Conservation (phyloP, 2,113 vertebrate species). For the Salvelinus alpinus region DNA sequence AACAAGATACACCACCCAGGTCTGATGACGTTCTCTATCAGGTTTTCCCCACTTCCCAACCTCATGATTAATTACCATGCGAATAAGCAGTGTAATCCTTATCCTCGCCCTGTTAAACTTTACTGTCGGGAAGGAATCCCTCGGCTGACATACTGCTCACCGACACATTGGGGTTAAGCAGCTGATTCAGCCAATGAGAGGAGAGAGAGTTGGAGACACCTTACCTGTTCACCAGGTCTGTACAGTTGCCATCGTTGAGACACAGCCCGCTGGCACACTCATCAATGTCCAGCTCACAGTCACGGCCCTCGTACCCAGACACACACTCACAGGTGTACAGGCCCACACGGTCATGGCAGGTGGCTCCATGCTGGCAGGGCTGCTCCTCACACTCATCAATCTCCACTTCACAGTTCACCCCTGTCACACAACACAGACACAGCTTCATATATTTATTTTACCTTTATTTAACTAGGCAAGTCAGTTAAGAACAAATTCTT, state of each 20-base stretch:
- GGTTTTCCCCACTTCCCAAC: constrained; percentile 36
- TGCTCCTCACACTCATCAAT: constrained; percentile 85
- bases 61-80: constrained; percentile 34
- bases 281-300: constrained; percentile 85
- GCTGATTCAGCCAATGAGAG: not conserved
- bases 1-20: not conserved
- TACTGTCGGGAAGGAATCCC: constrained; percentile 37
- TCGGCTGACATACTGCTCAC: constrained; percentile 4
- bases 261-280: constrained; percentile 89
- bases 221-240: constrained; percentile 84
- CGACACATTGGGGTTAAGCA: constrained; percentile 13
- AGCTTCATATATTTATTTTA: not conserved
- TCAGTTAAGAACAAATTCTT: too few relatives aligned
- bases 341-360: constrained; percentile 83
- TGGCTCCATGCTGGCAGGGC: constrained; percentile 87
- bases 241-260: constrained; percentile 76
- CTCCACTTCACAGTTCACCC: constrained; percentile 88
- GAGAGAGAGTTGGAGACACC: constrained; percentile 10
- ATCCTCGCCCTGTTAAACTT: constrained; percentile 44
- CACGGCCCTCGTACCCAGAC: constrained; percentile 78
- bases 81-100: constrained; percentile 53
- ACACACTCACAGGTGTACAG: constrained; percentile 83
- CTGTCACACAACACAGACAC: constrained; percentile 59
- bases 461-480: too few relatives aligned
- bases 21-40: constrained; percentile 9